These are phyloP conservation scores for Diadema setosum DNA, from an alignment of 35 echinoderm and acorn worm species.

Conservation along the genomic window DNA sequence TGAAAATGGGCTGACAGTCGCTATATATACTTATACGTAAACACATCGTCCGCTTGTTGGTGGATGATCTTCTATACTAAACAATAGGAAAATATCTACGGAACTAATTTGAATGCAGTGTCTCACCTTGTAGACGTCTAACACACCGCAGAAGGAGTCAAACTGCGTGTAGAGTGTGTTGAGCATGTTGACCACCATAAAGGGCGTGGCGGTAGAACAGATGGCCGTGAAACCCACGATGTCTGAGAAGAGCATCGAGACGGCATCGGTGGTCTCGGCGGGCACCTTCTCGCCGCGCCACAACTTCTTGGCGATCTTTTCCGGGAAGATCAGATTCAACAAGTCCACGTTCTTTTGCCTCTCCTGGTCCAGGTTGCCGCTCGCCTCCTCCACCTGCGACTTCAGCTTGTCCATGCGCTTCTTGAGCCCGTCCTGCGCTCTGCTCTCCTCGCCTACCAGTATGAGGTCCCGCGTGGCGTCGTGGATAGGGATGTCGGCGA, in stretches of 20 bases:
- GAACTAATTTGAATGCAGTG: neutral
- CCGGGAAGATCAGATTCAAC: constrained; percentile 88
- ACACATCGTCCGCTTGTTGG: no score
- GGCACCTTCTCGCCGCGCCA: constrained; percentile 76
- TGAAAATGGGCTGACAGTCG: no score
- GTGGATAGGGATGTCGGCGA: constrained; percentile 95
- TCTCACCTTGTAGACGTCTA: constrained; percentile 96
- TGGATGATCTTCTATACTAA: no score
- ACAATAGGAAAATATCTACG: no score
- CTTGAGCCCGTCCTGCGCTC: constrained; percentile 92
- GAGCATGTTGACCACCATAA: constrained; percentile 91
- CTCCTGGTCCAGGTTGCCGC: constrained; percentile 56
- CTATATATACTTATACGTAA: no score
- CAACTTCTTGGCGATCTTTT: constrained; percentile 78
- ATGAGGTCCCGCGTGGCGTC: constrained; percentile 93
- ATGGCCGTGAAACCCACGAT: constrained; percentile 95
- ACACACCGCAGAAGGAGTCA: constrained; percentile 75
- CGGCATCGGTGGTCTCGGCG: constrained; percentile 57
- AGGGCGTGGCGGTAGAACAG: constrained; percentile 82
- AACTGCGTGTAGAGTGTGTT: constrained; percentile 89
- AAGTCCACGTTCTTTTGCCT: constrained; percentile 92
- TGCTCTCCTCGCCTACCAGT: constrained; percentile 88
- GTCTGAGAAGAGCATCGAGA: constrained; percentile 93
- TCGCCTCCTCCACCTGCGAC: constrained; percentile 75
- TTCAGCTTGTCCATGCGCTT: constrained; percentile 96